A percentile compares a stretch with the other conserved stretches of the same genome.
These are phyloP conservation scores for Cyanistes caeruleus DNA, from an alignment of 2,113 vertebrate species.

Conservation along the genomic window DNA sequence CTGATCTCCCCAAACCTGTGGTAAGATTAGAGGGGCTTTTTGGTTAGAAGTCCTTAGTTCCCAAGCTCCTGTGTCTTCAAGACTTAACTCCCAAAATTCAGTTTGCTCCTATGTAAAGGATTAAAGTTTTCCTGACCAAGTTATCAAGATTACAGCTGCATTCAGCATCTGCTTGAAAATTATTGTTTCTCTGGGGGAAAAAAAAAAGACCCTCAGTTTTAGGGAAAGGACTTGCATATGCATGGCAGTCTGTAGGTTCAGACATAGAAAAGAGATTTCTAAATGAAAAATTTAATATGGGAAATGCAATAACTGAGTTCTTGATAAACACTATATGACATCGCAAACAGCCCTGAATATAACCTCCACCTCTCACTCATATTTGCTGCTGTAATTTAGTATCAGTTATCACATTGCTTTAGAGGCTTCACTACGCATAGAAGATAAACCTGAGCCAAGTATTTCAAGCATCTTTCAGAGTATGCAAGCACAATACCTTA, in stretches of 20 bases:
- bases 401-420: background rate
- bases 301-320: background rate
- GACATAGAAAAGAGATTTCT: background rate
- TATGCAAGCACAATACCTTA: background rate
- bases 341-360: background rate
- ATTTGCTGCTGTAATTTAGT: background rate
- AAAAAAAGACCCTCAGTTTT: background rate
- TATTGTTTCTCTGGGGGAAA: background rate
- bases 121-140: background rate
- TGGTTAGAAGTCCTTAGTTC: background rate
- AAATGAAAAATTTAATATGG: background rate
- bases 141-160: background rate
- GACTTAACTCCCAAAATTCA: background rate
- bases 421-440: background rate
- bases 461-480: background rate
- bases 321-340: background rate
- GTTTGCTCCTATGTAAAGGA: background rate
- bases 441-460: background rate
- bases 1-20: background rate
- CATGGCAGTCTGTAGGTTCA: background rate
- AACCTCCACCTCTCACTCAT: background rate
- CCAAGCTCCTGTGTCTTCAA: background rate
- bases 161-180: background rate
- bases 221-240: background rate
- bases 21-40: background rate